Evolutionary conservation across 2,113 vertebrate species (phyloP).

Genomic region (Lepisosteus oculatus): DNA sequence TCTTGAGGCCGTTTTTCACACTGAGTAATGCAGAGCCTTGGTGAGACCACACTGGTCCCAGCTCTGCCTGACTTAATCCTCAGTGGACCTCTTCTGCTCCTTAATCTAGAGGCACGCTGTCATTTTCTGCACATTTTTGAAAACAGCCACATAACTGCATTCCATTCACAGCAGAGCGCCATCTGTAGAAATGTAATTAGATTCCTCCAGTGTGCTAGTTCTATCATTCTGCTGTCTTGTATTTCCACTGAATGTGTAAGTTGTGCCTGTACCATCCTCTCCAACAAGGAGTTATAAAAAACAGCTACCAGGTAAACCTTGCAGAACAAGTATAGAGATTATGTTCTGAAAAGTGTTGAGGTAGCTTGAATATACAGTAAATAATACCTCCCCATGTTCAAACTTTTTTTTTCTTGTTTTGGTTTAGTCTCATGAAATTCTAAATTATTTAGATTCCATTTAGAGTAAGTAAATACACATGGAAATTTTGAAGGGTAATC

Average conservation of each 20-base stretch:
- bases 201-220: not conserved
- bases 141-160: conserved; percentile 4
- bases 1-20: conserved; percentile 17
- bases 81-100: conserved; percentile 2
- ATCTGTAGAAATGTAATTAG: conserved; percentile 14
- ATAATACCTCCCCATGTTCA: no score
- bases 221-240: not conserved
- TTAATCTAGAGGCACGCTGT: not conserved
- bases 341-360: no score
- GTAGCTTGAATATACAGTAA: no score
- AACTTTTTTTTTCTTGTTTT: no score
- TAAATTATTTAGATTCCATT: no score
- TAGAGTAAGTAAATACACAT: no score
- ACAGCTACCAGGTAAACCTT: no score
- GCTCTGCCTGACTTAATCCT: conserved; percentile 23
- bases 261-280: not conserved
- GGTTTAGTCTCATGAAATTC: no score
- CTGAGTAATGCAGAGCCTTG: not conserved
- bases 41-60: not conserved
- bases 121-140: not conserved
- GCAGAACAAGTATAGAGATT: no score
- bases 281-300: not conserved
- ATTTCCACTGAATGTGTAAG: not conserved
- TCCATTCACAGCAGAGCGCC: conserved; percentile 15
- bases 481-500: no score